phyloP scores from a whole-genome alignment of 2,797 vertebrate genomes.

The Threskiornis aethiopicus region DNA sequence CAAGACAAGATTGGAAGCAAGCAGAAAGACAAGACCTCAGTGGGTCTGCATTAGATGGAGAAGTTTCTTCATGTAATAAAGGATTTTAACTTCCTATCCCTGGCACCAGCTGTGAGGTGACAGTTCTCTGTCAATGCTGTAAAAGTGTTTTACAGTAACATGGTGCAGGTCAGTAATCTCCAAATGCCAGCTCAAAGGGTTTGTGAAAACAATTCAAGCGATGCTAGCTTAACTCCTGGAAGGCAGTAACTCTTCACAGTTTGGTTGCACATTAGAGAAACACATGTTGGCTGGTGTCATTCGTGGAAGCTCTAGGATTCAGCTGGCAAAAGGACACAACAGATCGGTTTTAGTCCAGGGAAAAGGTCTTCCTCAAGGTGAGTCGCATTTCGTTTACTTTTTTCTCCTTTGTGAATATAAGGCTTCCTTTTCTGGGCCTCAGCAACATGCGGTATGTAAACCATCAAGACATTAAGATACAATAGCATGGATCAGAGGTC shows the following conservation, averaged over 20 bases:
- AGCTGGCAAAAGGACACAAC: conserved; percentile 4
- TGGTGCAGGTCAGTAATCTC: neutral
- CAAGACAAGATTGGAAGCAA: neutral
- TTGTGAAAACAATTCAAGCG: conserved; percentile 23
- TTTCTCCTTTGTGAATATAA: neutral
- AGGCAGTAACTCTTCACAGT: neutral
- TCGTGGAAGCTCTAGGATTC: conserved; percentile 9
- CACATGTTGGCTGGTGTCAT: neutral
- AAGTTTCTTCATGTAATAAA: neutral
- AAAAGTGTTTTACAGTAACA: neutral
- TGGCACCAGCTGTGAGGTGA: neutral
- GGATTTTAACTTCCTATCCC: neutral
- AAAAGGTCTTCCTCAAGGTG: neutral
- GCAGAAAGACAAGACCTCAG: neutral
- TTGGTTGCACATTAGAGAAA: neutral
- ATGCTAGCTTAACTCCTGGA: neutral
- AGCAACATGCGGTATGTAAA: neutral
- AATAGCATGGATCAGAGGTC: neutral
- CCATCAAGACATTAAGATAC: neutral
- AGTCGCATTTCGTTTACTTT: neutral
- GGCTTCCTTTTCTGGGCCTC: neutral
- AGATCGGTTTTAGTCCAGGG: neutral
- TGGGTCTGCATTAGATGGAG: neutral
- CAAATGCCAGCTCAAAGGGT: neutral
- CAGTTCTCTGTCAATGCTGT: neutral